Evolutionary conservation across 1,140 invertebrate genomes (phyloP), one percentile per base, ranked within the genome.

Genomic region (Lucilia cuprina): DNA sequence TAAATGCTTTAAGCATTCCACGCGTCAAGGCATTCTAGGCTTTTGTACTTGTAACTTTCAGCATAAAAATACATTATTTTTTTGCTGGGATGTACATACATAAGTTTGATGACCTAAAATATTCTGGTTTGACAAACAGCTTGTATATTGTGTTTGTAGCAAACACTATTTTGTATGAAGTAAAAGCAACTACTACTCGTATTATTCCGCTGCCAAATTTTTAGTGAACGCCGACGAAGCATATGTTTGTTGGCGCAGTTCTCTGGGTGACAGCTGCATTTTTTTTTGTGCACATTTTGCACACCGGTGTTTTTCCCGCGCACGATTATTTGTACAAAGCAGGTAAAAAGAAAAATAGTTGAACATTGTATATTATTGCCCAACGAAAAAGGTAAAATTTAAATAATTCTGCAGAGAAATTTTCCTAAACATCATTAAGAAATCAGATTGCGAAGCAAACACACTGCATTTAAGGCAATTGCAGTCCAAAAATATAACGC

Each of bases 251-350:
- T 65, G 60, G 60, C 60, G 25, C 25, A 30, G 25, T 19, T 7
- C 60, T n/a, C 60, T 65, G 60, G 60, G n/a, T 70, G 65, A 70
- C 65, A 70, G 65, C 65, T 70, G 65, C 65, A 70, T 19, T 70
- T 55, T 19, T 70, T 55, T 41, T 60, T 60, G 55, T 60, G 19
- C 65, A 70, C 65, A 70, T 70, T 70, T 70, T 25, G 19, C 65
- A 70, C 65, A 70, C 65, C 65, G 65, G 65, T 21, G n/a, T 70
- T 70, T 60, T 70, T 70, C 65, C 65, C 65, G 65, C 65, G n/a
- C 65, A 70, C 19, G 21, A 70, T 19, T 10, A 25, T 21, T 19
- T 19, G n/a, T 25, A 10, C 7, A 70, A 70, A 12, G 10, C 65
- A 70, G 65, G 65, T 70, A 70, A 25, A 70, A 70, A 70, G 9